Conservation (phyloP, 2,888 invertebrate genomes). For the Nomada lathburiana region DNA sequence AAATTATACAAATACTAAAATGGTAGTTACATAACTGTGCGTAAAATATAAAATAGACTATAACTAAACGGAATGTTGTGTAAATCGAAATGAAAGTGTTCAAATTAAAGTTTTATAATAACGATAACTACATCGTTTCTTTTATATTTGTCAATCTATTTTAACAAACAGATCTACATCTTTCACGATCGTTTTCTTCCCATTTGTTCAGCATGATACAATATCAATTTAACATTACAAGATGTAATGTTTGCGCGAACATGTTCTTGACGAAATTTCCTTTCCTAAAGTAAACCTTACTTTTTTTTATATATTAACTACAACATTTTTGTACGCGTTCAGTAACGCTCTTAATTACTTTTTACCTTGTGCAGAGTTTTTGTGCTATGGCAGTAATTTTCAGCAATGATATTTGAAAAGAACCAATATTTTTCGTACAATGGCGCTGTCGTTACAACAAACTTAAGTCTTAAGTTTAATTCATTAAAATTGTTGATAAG, state of each 20-base stretch:
- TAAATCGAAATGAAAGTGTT: conserved; percentile 26
- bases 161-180: conserved; percentile 15
- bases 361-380: conserved; percentile 47
- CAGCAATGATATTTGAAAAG: background rate
- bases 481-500: conserved; percentile 1
- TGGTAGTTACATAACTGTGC: conserved; percentile 28
- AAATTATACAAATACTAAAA: conserved; percentile 39
- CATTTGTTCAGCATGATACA: conserved; percentile 10
- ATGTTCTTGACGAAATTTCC: background rate
- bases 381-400: conserved; percentile 37
- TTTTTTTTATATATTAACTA: conserved; percentile 6
- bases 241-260: background rate
- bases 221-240: background rate
- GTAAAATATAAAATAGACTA: conserved; percentile 31
- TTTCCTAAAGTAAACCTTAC: too few relatives aligned
- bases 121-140: conserved; percentile 16
- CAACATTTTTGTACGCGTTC: conserved; percentile 12
- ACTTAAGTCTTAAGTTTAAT: background rate
- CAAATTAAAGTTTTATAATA: conserved; percentile 7
- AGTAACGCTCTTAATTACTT: conserved; percentile 14
- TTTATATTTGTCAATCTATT: conserved; percentile 25
- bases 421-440: background rate
- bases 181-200: conserved; percentile 1
- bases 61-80: conserved; percentile 17
- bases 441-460: background rate